Conservation (phyloP, 2,888 invertebrate genomes). For the Agonum fuliginosum region DNA sequence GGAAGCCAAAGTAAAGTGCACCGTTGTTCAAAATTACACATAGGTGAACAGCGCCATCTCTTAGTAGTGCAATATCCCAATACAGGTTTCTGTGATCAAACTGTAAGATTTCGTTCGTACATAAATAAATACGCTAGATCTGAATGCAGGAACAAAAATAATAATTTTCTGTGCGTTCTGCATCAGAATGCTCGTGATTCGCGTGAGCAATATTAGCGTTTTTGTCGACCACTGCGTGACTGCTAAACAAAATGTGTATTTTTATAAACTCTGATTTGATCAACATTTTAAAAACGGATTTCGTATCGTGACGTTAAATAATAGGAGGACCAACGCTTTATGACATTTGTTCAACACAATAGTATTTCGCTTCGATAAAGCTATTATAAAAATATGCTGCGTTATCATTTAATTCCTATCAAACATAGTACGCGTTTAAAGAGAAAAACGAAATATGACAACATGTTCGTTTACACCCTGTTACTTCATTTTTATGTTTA, state of each 20-base stretch:
- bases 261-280: constrained; percentile 39
- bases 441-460: background rate
- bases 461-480: background rate
- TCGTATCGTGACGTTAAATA: constrained; percentile 26
- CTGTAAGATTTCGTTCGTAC: background rate
- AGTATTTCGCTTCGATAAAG: constrained; percentile 31
- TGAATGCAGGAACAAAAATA: constrained; percentile 10
- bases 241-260: constrained; percentile 24
- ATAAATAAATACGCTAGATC: background rate
- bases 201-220: constrained; percentile 4
- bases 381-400: constrained; percentile 18
- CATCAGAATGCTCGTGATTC: background rate
- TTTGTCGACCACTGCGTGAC: constrained; percentile 15
- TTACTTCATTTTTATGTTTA: no score
- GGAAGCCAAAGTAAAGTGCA: no score
- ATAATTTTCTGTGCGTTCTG: background rate
- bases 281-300: constrained; percentile 26
- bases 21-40: no score
- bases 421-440: constrained; percentile 1
- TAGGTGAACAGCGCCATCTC: no score
- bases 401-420: constrained; percentile 17
- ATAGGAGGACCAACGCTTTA: constrained; percentile 8
- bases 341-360: constrained; percentile 33
- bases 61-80: background rate
- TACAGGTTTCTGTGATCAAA: background rate